A percentile compares a stretch with the other conserved stretches of the same genome.
Conservation (phyloP, 37 sponge, comb jelly and placozoan genomes). For the Mnemiopsis leidyi region DNA sequence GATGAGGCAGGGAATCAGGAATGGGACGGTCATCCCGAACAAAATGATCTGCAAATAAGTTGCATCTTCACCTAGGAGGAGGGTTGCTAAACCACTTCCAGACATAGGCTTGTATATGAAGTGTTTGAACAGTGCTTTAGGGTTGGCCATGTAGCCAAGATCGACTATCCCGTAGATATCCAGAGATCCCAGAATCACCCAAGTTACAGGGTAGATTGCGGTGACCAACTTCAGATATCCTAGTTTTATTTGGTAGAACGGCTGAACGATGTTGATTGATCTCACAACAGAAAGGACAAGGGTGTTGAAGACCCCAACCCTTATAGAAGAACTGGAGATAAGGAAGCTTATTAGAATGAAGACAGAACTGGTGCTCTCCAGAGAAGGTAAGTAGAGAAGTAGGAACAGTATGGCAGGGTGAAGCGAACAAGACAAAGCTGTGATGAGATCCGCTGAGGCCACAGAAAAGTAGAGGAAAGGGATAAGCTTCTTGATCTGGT, state of each 20-base stretch:
- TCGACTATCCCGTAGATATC: neutral
- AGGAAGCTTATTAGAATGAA: neutral
- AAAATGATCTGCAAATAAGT: neutral
- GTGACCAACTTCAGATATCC: neutral
- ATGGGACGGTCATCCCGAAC: constrained; percentile 29
- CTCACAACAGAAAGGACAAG: constrained; percentile 24
- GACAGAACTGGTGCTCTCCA: neutral
- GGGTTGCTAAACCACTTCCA: neutral
- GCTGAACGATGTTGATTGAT: constrained; percentile 29
- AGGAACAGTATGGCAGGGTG: neutral
- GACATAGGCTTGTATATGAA: constrained; percentile 20
- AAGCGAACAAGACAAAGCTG: neutral
- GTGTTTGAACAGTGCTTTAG: neutral
- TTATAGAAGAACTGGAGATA: neutral
- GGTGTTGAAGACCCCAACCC: constrained; percentile 19
- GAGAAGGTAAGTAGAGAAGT: neutral
- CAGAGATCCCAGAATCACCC: neutral
- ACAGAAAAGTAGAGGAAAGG: constrained; percentile 41
- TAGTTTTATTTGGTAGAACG: constrained; percentile 32
- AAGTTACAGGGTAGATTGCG: neutral
- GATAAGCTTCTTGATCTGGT: constrained; percentile 24
- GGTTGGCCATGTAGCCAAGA: neutral
- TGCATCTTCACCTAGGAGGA: neutral
- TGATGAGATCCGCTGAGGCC: neutral
- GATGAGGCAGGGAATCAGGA: neutral